Percentiles rank a stretch among this genome's conserved stretches.
Evolutionary conservation across 2,113 vertebrate species (phyloP).

Genomic region (Poecilia latipinna): DNA sequence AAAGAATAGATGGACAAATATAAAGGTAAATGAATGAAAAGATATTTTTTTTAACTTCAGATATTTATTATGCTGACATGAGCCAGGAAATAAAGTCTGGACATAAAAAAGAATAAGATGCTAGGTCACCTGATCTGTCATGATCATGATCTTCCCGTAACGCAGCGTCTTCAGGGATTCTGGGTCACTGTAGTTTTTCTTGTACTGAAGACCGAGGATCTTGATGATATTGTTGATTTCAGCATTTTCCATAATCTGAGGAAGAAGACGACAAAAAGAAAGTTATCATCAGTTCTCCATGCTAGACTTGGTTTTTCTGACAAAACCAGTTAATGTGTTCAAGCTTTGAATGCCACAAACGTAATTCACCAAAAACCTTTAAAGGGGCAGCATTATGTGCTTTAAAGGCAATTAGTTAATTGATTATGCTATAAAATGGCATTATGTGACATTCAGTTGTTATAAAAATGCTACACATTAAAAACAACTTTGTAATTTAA

Average conservation of each 20-base stretch:
- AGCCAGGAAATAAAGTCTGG: background rate
- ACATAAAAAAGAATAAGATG: no score
- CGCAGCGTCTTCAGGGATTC: conserved; percentile 93
- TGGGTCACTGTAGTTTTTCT: conserved; percentile 93
- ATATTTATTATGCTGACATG: no score
- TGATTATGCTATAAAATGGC: no score
- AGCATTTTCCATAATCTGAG: conserved; percentile 95
- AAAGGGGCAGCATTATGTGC: background rate
- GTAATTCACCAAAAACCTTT: background rate
- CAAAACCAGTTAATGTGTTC: background rate
- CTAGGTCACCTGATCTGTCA: conserved; percentile 94
- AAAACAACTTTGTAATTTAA: no score
- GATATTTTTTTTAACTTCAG: no score
- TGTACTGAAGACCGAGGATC: conserved; percentile 97
- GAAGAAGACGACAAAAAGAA: background rate
- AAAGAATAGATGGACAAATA: no score
- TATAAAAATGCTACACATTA: no score
- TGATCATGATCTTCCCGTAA: conserved; percentile 98
- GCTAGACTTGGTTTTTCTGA: background rate
- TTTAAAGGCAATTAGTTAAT: no score
- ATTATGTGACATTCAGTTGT: no score
- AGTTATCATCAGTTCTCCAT: background rate
- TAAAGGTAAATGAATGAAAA: no score
- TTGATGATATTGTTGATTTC: conserved; percentile 99
- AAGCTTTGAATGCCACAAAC: no score